Evolutionary conservation across 2,113 vertebrate genomes (phyloP).

Genomic region (Madoqua kirkii): DNA sequence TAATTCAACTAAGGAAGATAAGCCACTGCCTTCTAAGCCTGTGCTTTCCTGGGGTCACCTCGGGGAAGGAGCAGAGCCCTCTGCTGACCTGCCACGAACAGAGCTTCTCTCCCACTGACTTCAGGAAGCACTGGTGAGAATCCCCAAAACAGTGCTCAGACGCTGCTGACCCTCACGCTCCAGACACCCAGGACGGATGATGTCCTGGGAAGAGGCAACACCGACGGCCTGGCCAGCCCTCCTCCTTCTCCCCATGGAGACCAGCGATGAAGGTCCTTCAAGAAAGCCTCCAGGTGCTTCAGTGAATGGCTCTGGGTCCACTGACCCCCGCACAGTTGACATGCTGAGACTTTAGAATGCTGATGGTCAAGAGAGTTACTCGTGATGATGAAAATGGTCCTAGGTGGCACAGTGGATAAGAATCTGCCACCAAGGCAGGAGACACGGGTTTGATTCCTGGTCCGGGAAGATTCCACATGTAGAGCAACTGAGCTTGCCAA

Average conservation of each 20-base stretch:
- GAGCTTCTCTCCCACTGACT: background rate
- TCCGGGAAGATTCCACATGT: background rate
- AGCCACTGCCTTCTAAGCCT: background rate
- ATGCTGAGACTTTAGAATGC: background rate
- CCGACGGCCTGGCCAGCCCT: background rate
- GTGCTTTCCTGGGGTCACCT: background rate
- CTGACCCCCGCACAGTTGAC: background rate
- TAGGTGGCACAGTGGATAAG: background rate
- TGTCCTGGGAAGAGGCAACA: background rate
- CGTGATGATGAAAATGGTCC: background rate
- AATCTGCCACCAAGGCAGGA: background rate
- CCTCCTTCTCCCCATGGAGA: background rate
- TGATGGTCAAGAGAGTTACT: background rate
- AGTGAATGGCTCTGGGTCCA: background rate
- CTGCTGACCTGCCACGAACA: background rate
- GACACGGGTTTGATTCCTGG: background rate
- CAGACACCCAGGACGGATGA: background rate
- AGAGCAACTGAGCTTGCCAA: background rate
- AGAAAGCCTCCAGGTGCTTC: background rate
- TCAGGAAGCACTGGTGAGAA: background rate
- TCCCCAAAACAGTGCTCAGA: rapidly evolving
- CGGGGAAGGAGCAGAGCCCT: background rate
- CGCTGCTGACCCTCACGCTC: rapidly evolving
- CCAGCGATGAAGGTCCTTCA: background rate
- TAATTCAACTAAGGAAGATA: background rate